phyloP scores from a whole-genome alignment of 2,888 invertebrate species.

The Pollenia amentaria region DNA sequence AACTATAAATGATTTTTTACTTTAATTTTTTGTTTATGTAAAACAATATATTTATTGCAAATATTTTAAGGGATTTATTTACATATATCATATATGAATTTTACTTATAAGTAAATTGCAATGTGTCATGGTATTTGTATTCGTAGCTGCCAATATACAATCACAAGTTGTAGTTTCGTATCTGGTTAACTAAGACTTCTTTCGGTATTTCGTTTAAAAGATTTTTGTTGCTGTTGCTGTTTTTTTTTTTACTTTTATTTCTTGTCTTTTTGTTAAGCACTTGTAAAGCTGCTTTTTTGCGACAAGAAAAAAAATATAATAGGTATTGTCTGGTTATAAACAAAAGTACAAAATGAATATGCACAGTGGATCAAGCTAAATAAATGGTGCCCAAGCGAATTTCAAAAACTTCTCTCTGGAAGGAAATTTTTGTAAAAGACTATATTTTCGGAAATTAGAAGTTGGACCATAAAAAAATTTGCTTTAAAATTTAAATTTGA shows the following conservation, averaged over 20 bases:
- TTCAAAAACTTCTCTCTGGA: too few relatives aligned
- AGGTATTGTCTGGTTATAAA: constrained; percentile 55
- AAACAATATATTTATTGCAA: constrained; percentile 72
- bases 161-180: constrained; percentile 15
- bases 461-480: too few relatives aligned
- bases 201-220: constrained; percentile 7
- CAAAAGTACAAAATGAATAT: constrained; percentile 15
- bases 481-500: too few relatives aligned
- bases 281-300: constrained; percentile 71
- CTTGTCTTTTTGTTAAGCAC: constrained; percentile 69
- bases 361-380: constrained; percentile 20
- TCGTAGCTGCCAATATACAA: constrained; percentile 17
- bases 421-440: background rate
- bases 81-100: constrained; percentile 28
- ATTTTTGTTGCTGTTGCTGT: constrained; percentile 25
- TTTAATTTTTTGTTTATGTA: constrained; percentile 46
- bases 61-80: constrained; percentile 71
- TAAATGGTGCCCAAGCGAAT: too few relatives aligned
- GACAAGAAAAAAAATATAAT: background rate
- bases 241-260: constrained; percentile 27
- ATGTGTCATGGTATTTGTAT: background rate
- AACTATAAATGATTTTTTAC: background rate
- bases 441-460: background rate
- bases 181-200: constrained; percentile 42
- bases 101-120: background rate